phyloP scores from a whole-genome alignment of 2,888 invertebrate genomes.

The Odontocolon sp. region DNA sequence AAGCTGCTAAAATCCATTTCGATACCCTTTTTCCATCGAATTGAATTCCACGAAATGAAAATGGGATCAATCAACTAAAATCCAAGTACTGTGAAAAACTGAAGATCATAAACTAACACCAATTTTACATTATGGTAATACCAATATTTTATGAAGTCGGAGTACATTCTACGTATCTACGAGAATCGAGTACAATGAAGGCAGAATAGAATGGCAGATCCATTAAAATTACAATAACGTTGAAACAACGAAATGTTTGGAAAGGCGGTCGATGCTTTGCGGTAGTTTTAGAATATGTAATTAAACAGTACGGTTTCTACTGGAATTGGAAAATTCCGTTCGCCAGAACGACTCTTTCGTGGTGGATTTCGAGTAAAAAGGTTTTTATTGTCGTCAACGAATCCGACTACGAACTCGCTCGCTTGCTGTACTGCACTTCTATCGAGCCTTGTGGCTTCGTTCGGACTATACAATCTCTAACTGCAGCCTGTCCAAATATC shows the following conservation, averaged over 20 bases:
- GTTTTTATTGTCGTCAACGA: slow-evolving; percentile 66
- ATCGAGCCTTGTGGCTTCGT: slow-evolving; percentile 24
- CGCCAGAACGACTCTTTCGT: slow-evolving; percentile 21
- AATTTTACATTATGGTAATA: no score
- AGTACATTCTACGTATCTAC: not conserved
- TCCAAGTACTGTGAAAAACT: no score
- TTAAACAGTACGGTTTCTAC: slow-evolving; percentile 68
- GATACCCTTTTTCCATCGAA: no score
- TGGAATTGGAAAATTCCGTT: not conserved
- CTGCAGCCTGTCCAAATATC: slow-evolving; percentile 3
- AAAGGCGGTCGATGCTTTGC: slow-evolving; percentile 26
- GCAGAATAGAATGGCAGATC: no score
- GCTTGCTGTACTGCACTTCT: slow-evolving; percentile 11
- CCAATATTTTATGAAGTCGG: not conserved
- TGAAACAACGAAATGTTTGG: slow-evolving; percentile 62
- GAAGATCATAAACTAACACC: no score
- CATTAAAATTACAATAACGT: slow-evolving; percentile 72
- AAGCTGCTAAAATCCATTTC: no score
- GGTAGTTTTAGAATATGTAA: slow-evolving; percentile 70
- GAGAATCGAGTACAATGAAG: no score
- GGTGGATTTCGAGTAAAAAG: slow-evolving; percentile 66
- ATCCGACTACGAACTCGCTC: not conserved
- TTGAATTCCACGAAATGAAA: no score
- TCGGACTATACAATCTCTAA: slow-evolving; percentile 35
- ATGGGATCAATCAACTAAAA: no score